phyloP scores from a whole-genome alignment of 35 echinoderm and acorn worm genomes.

The Apostichopus parvimensis region DNA sequence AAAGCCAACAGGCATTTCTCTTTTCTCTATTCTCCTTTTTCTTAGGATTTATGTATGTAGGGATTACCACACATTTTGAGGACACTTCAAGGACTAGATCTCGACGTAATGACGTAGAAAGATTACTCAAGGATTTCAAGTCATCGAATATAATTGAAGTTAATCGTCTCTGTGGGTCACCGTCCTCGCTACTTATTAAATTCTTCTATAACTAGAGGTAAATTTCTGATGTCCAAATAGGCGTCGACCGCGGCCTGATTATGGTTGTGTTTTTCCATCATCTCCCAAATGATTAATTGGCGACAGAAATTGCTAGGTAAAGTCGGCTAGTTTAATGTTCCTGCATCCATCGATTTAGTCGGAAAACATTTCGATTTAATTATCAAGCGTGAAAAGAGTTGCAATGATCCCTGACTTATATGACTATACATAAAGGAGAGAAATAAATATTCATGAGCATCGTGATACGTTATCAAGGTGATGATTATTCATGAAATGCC shows the following conservation, averaged over 20 bases:
- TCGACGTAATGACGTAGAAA: neutral
- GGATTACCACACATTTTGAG: neutral
- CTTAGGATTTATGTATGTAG: no score
- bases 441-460: no score
- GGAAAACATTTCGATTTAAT: neutral
- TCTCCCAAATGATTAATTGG: neutral
- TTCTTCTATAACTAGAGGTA: neutral
- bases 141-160: neutral
- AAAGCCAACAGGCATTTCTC: neutral
- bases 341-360: neutral
- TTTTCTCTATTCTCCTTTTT: neutral
- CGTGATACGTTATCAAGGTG: no score
- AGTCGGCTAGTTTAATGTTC: neutral
- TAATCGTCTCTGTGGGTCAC: neutral
- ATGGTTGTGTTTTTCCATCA: neutral
- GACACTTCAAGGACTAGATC: neutral
- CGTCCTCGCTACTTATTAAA: conserved; percentile 4
- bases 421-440: no score
- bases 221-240: conserved; percentile 22
- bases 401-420: neutral
- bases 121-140: neutral
- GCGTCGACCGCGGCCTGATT: neutral
- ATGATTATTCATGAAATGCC: no score
- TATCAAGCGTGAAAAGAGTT: neutral
- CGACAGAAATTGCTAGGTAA: neutral